Evolutionary conservation across 2,888 invertebrate genomes (phyloP).

Genomic region (Hedya salicella): DNA sequence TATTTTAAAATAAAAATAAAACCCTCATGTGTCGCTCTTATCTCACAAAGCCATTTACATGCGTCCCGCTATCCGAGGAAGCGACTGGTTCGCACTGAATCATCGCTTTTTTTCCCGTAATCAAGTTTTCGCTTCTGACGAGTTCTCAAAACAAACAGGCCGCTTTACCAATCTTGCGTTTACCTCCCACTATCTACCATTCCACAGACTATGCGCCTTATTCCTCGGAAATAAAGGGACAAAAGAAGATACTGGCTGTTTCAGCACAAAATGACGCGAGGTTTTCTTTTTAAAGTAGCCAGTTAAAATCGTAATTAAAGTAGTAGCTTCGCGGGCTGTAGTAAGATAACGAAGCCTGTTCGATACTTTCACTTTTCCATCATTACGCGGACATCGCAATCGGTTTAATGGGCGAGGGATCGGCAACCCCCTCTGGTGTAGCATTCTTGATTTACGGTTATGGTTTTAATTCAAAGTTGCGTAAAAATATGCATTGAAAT

Average conservation of each 20-base stretch:
- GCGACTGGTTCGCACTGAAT: conserved; percentile 67
- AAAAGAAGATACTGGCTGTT: conserved; percentile 1
- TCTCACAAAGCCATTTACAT: conserved; percentile 72
- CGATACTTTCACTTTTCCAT: conserved; percentile 76
- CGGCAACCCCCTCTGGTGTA: conserved; percentile 55
- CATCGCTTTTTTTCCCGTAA: conserved; percentile 74
- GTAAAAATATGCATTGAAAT: conserved; percentile 22
- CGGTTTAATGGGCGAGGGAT: conserved; percentile 52
- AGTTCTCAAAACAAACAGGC: conserved; percentile 76
- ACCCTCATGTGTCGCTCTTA: conserved; percentile 48
- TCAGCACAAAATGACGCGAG: background rate
- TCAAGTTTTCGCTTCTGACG: conserved; percentile 73
- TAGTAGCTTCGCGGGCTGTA: conserved; percentile 67
- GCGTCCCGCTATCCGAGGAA: conserved; percentile 78
- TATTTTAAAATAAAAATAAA: conserved; percentile 25
- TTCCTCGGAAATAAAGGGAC: conserved; percentile 18
- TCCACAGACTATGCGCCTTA: conserved; percentile 48
- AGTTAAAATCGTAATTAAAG: conserved; percentile 72
- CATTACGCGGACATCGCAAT: conserved; percentile 61
- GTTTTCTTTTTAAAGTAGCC: conserved; percentile 42
- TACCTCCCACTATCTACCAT: conserved; percentile 47
- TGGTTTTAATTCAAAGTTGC: conserved; percentile 37
- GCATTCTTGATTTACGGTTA: conserved; percentile 44
- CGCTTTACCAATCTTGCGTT: conserved; percentile 57
- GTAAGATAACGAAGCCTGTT: conserved; percentile 69